A percentile compares a stretch with the other conserved stretches of the same genome.
These are phyloP conservation scores for Physocephala rufipes DNA, from an alignment of 2,888 invertebrate species.

Conservation along the genomic window DNA sequence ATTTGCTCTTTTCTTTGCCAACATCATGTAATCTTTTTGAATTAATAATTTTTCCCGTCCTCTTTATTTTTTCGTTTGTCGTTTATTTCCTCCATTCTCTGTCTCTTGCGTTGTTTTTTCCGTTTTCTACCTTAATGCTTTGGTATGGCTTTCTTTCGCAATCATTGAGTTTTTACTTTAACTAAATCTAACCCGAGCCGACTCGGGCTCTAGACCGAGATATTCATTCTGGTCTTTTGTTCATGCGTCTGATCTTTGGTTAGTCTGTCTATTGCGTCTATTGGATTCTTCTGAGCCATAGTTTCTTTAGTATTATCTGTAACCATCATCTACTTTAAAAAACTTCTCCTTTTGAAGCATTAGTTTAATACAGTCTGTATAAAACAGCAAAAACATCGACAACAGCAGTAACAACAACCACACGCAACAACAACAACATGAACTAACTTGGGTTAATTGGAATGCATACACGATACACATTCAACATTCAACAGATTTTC, in stretches of 20 bases:
- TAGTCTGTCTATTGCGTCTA: not conserved
- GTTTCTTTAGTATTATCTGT: too few species aligned
- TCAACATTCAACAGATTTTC: constrained; percentile 16
- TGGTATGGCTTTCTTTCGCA: not conserved
- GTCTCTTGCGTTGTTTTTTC: not conserved
- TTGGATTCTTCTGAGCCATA: constrained; percentile 4
- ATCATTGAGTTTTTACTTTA: constrained; percentile 1
- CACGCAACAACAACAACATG: too few species aligned
- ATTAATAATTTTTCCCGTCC: not conserved
- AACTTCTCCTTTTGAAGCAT: too few species aligned
- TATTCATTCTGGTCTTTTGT: not conserved
- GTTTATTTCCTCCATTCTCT: not conserved
- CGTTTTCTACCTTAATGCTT: not conserved
- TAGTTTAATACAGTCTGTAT: too few species aligned
- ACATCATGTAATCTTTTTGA: not conserved
- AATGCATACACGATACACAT: too few species aligned
- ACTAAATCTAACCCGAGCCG: not conserved
- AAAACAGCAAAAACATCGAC: too few species aligned
- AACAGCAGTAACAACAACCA: too few species aligned
- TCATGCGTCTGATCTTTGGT: constrained; percentile 15
- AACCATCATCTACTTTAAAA: too few species aligned
- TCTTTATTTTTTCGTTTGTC: not conserved
- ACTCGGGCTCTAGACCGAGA: not conserved
- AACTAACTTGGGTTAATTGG: too few species aligned
- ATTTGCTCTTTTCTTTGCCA: not conserved